Evolutionary conservation across 2,113 vertebrate genomes (phyloP).

Genomic region (Podarcis muralis): DNA sequence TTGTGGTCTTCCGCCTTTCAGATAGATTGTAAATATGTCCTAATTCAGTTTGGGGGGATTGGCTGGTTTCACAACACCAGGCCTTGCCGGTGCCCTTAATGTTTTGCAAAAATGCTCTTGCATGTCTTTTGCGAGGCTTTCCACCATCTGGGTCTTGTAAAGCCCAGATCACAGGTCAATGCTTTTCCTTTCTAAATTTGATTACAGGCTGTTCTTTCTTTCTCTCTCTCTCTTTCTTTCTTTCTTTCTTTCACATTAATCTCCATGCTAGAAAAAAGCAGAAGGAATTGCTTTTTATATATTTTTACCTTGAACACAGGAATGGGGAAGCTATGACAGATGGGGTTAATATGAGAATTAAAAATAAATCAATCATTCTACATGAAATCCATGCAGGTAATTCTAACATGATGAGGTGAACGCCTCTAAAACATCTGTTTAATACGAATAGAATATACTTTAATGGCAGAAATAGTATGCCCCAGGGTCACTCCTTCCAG

Average conservation of each 20-base stretch:
- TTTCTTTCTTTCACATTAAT: neutral
- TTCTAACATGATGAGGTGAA: neutral
- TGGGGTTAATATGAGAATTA: neutral
- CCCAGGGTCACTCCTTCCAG: neutral
- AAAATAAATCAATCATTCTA: neutral
- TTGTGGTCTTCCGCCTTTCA: neutral
- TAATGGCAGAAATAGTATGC: neutral
- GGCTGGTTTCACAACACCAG: neutral
- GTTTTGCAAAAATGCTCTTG: neutral
- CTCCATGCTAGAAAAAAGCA: neutral
- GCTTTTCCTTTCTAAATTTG: neutral
- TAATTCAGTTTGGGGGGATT: neutral
- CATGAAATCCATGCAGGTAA: neutral
- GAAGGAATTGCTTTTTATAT: neutral
- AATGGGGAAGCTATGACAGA: neutral
- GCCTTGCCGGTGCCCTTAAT: too few species aligned
- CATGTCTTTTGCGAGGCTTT: neutral
- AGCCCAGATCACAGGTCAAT: neutral
- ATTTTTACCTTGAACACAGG: neutral
- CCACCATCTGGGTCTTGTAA: neutral
- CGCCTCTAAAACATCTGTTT: neutral
- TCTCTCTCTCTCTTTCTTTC: too few species aligned
- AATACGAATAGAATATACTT: neutral
- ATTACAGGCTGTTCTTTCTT: neutral
- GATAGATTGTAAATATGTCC: neutral